A percentile compares a stretch with the other conserved stretches of the same genome.
These are phyloP conservation scores for Grantiella picta DNA, from an alignment of 2,113 vertebrate species.

Conservation along the genomic window DNA sequence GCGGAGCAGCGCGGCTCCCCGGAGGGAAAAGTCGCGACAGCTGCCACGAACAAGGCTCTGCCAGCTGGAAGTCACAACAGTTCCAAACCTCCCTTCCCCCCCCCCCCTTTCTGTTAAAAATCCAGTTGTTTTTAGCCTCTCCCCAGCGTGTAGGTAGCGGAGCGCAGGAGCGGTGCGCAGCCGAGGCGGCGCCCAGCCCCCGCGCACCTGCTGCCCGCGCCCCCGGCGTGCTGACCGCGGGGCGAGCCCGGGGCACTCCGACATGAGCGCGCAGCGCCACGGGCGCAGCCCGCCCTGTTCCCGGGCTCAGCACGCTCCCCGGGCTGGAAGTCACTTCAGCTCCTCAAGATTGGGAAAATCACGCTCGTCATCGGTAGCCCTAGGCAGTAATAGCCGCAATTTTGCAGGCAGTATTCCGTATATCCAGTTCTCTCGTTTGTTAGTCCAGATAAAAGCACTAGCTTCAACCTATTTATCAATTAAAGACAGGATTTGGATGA, in stretches of 20 bases:
- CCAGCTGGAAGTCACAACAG: neutral
- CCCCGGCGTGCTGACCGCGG: neutral
- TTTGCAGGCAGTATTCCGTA: neutral
- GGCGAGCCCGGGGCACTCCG: neutral
- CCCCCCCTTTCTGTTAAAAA: neutral
- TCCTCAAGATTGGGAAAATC: accelerated
- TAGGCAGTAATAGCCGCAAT: neutral
- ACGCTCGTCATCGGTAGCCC: neutral
- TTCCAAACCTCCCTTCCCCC: accelerated
- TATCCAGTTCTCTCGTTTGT: neutral
- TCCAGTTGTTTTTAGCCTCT: neutral
- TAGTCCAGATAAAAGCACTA: neutral
- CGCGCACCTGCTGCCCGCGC: neutral
- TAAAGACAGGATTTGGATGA: neutral
- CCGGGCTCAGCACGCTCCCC: neutral
- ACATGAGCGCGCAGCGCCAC: accelerated
- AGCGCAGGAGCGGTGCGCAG: accelerated
- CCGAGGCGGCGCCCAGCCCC: too few species aligned
- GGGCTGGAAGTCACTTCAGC: neutral
- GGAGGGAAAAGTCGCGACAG: neutral
- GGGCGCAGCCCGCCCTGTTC: neutral
- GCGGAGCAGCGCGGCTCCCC: neutral
- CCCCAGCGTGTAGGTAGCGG: neutral
- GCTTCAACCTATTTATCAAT: neutral
- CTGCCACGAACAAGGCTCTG: neutral